Conservation (phyloP, 1,140 invertebrate species). For the Colletes latitarsis region DNA sequence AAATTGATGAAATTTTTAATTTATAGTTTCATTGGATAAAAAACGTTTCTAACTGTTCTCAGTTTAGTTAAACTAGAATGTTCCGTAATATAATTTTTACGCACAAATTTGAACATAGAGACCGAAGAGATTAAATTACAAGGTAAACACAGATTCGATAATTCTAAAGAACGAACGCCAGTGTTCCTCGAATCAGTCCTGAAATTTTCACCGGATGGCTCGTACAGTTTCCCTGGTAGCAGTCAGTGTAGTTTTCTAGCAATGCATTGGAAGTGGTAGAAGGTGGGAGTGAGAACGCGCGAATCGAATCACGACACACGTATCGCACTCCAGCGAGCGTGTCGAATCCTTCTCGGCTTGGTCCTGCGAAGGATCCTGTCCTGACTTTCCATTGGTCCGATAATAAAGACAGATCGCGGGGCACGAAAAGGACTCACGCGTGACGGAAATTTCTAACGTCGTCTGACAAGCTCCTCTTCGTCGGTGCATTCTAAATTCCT, state of each 20-base stretch:
- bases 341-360: constrained; percentile 18
- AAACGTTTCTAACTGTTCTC: too few relatives aligned
- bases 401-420: constrained; percentile 59
- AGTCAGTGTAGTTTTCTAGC: background rate
- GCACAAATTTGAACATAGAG: too few relatives aligned
- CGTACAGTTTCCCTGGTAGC: background rate
- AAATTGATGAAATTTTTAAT: too few relatives aligned
- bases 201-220: background rate
- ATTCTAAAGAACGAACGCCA: background rate
- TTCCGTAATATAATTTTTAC: too few relatives aligned
- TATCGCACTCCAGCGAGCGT: background rate
- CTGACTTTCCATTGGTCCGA: constrained; percentile 41
- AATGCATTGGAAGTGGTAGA: constrained; percentile 3
- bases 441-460: constrained; percentile 44
- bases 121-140: too few relatives aligned
- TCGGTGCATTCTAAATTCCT: constrained; percentile 33
- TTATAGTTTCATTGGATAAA: too few relatives aligned
- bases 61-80: too few relatives aligned
- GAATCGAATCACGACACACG: constrained; percentile 54
- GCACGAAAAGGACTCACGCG: constrained; percentile 35
- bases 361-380: constrained; percentile 13
- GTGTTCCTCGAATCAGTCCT: background rate
- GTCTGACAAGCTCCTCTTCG: constrained; percentile 1
- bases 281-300: background rate
- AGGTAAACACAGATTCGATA: too few relatives aligned